Percentiles rank a stretch among this genome's conserved stretches.
phyloP scores from a whole-genome alignment of 2,797 vertebrate genomes.

The Crypturellus tataupa region DNA sequence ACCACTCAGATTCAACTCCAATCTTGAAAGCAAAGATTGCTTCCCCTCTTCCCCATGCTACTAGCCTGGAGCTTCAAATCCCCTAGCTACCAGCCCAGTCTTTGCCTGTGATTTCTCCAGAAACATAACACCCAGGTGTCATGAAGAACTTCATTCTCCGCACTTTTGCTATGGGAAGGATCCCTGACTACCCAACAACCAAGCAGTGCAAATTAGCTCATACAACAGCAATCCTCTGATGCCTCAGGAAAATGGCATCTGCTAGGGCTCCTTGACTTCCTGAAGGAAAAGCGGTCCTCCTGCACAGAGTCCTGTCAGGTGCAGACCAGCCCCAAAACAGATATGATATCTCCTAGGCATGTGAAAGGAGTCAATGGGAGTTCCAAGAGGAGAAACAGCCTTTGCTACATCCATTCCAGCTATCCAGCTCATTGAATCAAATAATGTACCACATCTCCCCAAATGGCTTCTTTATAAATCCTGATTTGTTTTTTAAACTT shows the following conservation, averaged over 20 bases:
- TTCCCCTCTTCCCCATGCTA: fast-evolving
- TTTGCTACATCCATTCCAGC: not conserved
- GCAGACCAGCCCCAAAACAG: not conserved
- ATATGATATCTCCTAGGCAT: not conserved
- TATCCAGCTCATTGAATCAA: not conserved
- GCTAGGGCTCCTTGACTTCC: not conserved
- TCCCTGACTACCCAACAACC: not conserved
- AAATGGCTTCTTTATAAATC: not conserved
- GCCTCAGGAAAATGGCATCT: not conserved
- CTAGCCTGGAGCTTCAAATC: not conserved
- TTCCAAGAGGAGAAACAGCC: not conserved
- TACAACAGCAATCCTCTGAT: not conserved
- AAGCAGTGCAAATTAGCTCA: not conserved
- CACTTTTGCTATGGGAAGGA: not conserved
- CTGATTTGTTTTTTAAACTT: not conserved
- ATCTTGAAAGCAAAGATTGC: not conserved
- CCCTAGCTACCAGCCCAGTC: fast-evolving
- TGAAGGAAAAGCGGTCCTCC: not conserved
- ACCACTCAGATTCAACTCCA: not conserved
- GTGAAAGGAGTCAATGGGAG: not conserved
- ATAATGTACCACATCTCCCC: not conserved
- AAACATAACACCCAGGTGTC: not conserved
- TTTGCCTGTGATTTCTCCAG: not conserved
- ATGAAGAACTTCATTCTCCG: not conserved
- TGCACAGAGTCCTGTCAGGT: not conserved